These are phyloP conservation scores for Hippocampus abdominalis DNA, from an alignment of 2,113 vertebrate species.

Conservation along the genomic window DNA sequence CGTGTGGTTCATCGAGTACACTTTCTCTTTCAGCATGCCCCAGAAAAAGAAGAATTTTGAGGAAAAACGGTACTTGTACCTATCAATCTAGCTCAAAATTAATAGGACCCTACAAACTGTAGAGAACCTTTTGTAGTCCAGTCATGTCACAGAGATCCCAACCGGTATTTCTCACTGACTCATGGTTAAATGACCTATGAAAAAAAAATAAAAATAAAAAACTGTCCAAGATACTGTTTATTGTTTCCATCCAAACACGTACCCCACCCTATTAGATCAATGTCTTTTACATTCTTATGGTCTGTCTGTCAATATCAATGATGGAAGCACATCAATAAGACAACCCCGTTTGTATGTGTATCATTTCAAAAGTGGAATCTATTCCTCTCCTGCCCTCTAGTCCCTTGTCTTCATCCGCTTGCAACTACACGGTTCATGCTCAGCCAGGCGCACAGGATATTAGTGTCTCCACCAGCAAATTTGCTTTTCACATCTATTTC, in stretches of 20 bases:
- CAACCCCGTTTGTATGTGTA: conserved; percentile 70
- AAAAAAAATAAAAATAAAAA: too few species aligned
- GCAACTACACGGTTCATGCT: conserved; percentile 67
- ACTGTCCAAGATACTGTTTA: neutral
- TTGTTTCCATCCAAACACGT: conserved; percentile 58
- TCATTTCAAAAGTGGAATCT: conserved; percentile 67
- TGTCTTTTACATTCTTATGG: conserved; percentile 64
- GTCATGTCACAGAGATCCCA: too few species aligned
- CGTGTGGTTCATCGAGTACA: too few species aligned
- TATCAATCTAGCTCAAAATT: too few species aligned
- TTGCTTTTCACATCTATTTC: conserved; percentile 99
- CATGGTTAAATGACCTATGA: too few species aligned
- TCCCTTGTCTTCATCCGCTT: conserved; percentile 50
- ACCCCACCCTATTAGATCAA: conserved; percentile 58
- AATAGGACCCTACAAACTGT: too few species aligned
- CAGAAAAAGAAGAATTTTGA: too few species aligned
- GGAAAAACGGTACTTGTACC: too few species aligned
- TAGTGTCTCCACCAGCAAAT: conserved; percentile 96
- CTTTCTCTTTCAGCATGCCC: too few species aligned
- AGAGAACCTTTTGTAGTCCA: too few species aligned
- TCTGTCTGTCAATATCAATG: conserved; percentile 72
- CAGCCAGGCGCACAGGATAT: conserved; percentile 85
- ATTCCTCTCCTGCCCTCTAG: conserved; percentile 57
- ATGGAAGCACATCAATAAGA: conserved; percentile 70
- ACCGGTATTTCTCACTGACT: too few species aligned